These are phyloP conservation scores for Oxyteleia sp. DNA, from an alignment of 2,888 invertebrate species.

Conservation along the genomic window DNA sequence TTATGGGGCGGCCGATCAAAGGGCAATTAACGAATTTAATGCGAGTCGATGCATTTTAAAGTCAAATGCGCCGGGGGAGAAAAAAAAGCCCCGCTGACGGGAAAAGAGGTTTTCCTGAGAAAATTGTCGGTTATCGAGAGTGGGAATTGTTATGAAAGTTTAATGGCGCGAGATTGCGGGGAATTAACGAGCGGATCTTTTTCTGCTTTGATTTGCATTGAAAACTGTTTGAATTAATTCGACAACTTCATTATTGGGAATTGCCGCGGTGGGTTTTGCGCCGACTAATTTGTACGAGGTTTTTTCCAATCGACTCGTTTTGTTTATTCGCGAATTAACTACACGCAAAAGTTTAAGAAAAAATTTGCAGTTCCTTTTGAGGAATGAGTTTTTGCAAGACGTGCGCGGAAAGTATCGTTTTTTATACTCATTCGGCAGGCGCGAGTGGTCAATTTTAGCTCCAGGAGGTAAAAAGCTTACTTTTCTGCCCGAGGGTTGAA, in stretches of 20 bases:
- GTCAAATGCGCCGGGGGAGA: conserved; percentile 34
- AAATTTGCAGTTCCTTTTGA: no score
- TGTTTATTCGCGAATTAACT: no score
- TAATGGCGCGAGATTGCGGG: conserved; percentile 13
- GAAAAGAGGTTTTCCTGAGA: conserved; percentile 32
- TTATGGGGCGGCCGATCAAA: conserved; percentile 65
- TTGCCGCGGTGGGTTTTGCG: neutral
- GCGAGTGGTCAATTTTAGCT: no score
- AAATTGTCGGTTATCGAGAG: conserved; percentile 15
- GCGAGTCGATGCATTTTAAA: conserved; percentile 31
- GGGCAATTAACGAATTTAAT: conserved; percentile 60
- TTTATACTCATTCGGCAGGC: no score
- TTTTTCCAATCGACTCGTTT: neutral
- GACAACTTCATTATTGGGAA: conserved; percentile 40
- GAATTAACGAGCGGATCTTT: conserved; percentile 35
- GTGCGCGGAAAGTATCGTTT: no score
- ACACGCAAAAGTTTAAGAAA: no score
- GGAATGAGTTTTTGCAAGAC: no score
- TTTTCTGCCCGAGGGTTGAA: no score
- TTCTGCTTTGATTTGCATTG: conserved; percentile 34
- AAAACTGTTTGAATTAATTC: conserved; percentile 44
- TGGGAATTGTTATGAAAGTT: conserved; percentile 29
- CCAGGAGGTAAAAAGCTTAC: no score
- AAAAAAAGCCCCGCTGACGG: conserved; percentile 10
- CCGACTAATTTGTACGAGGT: neutral